Percentiles rank a stretch among this genome's conserved stretches.
phyloP scores from a whole-genome alignment of 2,888 invertebrate genomes.

The Volucella zonaria region DNA sequence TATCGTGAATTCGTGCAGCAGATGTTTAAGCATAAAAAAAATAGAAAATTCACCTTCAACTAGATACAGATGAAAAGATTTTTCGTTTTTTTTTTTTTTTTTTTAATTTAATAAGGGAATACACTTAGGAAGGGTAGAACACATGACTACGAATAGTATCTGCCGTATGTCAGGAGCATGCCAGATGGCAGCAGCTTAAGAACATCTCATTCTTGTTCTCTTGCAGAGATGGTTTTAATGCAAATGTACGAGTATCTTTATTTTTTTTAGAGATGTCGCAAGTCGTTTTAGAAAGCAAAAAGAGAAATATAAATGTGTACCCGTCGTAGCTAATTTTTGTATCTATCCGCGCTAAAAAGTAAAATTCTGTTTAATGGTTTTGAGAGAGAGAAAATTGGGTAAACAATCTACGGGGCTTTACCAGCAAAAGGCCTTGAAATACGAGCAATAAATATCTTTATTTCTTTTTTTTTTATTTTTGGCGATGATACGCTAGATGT shows the following conservation, averaged over 20 bases:
- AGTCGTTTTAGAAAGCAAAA: not conserved
- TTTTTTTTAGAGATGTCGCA: too few relatives aligned
- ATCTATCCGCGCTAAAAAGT: conserved; percentile 2
- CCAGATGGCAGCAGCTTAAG: too few relatives aligned
- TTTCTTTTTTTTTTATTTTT: conserved; percentile 31
- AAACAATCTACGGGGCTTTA: not conserved
- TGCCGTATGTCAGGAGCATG: too few relatives aligned
- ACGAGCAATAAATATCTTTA: not conserved
- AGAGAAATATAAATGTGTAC: conserved; percentile 5
- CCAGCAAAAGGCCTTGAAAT: conserved; percentile 14
- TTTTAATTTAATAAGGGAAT: not conserved
- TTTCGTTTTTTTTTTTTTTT: not conserved
- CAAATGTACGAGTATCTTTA: too few relatives aligned
- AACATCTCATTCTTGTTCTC: too few relatives aligned
- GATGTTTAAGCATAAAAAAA: conserved; percentile 10
- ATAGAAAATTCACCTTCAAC: conserved; percentile 8
- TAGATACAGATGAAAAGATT: not conserved
- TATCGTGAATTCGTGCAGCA: conserved; percentile 36
- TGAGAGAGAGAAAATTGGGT: conserved; percentile 3
- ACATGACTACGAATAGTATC: too few relatives aligned
- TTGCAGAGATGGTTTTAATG: too few relatives aligned
- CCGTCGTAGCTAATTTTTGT: conserved; percentile 9
- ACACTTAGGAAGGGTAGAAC: too few relatives aligned
- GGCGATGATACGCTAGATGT: conserved; percentile 41
- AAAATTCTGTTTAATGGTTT: conserved; percentile 44